Percentiles rank a stretch among this genome's conserved stretches.
Evolutionary conservation across 2,797 vertebrate genomes (phyloP).

Genomic region (Eremophila alpestris): DNA sequence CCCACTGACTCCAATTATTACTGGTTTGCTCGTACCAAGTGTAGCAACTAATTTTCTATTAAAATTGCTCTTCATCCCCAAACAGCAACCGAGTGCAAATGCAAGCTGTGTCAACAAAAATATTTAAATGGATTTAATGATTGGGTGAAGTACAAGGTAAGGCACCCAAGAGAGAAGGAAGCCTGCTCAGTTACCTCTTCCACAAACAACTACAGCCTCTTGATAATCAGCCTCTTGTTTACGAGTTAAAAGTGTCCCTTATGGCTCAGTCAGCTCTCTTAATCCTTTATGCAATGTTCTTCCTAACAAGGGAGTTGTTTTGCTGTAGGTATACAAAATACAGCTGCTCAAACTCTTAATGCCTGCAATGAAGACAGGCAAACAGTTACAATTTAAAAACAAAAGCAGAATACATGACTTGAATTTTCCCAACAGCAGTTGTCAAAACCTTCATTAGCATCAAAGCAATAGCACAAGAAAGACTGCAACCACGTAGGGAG

Average conservation of each 20-base stretch:
- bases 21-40: not conserved
- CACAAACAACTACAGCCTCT: constrained; percentile 72
- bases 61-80: not conserved
- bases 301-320: constrained; percentile 43
- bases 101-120: not conserved
- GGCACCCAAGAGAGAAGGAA: constrained; percentile 63
- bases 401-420: constrained; percentile 46
- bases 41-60: not conserved
- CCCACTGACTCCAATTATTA: not conserved
- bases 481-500: constrained; percentile 30
- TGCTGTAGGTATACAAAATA: constrained; percentile 57
- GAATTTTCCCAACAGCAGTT: not conserved
- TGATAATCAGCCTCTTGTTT: constrained; percentile 69
- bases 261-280: constrained; percentile 23
- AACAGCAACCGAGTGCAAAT: not conserved
- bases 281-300: constrained; percentile 14
- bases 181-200: constrained; percentile 56
- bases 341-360: not conserved
- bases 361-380: not conserved
- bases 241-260: constrained; percentile 54
- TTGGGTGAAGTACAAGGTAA: constrained; percentile 2
- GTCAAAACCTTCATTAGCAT: constrained; percentile 63
- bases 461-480: not conserved
- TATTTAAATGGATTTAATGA: not conserved
- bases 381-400: constrained; percentile 59